Base-by-base conservation (phyloP, 2,113 vertebrate species). In the Pholis gunnellus region DNA sequence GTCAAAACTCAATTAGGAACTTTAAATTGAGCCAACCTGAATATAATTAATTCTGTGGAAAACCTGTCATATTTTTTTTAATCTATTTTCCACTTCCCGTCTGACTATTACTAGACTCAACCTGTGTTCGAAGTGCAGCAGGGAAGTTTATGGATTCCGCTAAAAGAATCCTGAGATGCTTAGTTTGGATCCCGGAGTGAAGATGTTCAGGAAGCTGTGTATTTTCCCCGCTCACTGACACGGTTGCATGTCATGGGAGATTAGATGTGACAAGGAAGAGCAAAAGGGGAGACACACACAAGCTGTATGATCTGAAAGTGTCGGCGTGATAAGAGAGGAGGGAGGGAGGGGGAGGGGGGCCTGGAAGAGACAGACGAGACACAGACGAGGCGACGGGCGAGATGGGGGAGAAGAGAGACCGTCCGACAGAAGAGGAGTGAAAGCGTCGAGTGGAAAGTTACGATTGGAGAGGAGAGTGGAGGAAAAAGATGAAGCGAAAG, bases 261-360 rank as follows among this genome's bases (percentile, higher is more conserved):
- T 91, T 85, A 84, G 82, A 75, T 68, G 75, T 54, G 75, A 87
- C 25, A 68, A 91, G 68, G 82, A 54, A 73, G 78, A 83, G 83
- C 79, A 79, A 83, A 29, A 87, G 60, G 63, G 78, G 78, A 84
- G 71, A 60, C 42, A n/a, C 67, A 56, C 67, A 81, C 56, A 78
- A 76, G 81, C 74, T 70, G 79, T 65, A 72, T 82, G 64, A 86
- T 89, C 77, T 59, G 67, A 81, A 80, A 74, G 83, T 85, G 83
- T 91, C 48, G 52, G 64, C 14, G 78, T 71, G 70, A 81, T 83
- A 54, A 76, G 70, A 77, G 44, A 64, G 54, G 71, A 81, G 60
- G 40, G 29, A 3, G 29, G 29, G 29, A 11, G 29, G 29, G 9
- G 48, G 27, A 31, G 67, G 61, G 46, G 83, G 82, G 76, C 79